These are phyloP conservation scores for Thymelicus sylvestris DNA, from an alignment of 2,888 invertebrate species.

Conservation along the genomic window DNA sequence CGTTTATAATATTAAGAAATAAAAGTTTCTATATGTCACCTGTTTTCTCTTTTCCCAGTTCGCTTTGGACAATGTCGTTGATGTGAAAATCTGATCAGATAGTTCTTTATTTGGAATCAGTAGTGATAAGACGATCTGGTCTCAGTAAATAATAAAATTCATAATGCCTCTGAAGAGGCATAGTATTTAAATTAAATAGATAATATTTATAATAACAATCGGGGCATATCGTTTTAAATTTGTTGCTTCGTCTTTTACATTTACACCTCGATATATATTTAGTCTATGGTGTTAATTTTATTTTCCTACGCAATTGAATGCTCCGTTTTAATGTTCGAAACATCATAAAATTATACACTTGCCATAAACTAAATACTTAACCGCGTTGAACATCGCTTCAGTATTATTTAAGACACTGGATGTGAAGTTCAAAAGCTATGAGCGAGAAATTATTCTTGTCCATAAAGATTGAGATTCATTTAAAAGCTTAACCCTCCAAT, in stretches of 20 bases:
- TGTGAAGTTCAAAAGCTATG: constrained; percentile 13
- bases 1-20: too few relatives aligned
- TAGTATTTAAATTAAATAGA: neutral
- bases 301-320: neutral
- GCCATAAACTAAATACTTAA: neutral
- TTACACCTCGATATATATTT: neutral
- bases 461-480: constrained; percentile 24
- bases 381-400: neutral
- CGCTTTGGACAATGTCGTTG: too few relatives aligned
- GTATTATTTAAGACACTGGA: constrained; percentile 9
- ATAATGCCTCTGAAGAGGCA: neutral
- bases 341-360: neutral
- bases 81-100: too few relatives aligned
- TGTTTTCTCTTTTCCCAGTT: too few relatives aligned
- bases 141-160: neutral
- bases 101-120: too few relatives aligned
- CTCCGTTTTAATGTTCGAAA: neutral
- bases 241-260: too few relatives aligned
- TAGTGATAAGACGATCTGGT: too few relatives aligned
- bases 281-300: neutral
- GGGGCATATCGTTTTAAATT: too few relatives aligned
- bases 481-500: constrained; percentile 18
- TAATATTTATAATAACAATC: neutral
- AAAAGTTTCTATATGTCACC: too few relatives aligned
- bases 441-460: constrained; percentile 9